These are phyloP conservation scores for Myoxocephalus aenaeus DNA, from an alignment of 2,797 vertebrate genomes.

Conservation along the genomic window DNA sequence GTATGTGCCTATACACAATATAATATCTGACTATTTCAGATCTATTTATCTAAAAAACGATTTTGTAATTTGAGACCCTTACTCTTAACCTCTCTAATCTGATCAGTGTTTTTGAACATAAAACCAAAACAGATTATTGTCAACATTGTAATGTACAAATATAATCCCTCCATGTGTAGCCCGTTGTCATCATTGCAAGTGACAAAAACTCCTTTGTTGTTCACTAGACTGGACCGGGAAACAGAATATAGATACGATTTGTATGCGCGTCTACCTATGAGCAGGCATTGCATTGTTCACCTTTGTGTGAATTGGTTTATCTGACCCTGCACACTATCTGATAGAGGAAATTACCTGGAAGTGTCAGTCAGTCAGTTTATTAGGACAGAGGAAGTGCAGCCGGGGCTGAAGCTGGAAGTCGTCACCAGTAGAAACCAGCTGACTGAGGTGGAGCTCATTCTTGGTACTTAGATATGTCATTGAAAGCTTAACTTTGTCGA, in stretches of 20 bases:
- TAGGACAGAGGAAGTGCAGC: constrained; percentile 63
- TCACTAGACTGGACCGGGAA: neutral
- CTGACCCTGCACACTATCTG: constrained; percentile 70
- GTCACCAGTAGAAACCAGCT: neutral
- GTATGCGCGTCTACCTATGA: neutral
- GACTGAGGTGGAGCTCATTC: neutral
- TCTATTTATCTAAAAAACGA: neutral
- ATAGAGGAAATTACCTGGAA: constrained; percentile 80
- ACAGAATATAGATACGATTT: neutral
- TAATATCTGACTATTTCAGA: neutral
- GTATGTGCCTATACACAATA: neutral
- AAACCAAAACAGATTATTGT: constrained; percentile 13
- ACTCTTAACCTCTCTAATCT: constrained; percentile 11
- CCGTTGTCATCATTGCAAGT: neutral
- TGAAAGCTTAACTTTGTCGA: neutral
- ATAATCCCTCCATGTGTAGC: neutral
- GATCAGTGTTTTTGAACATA: constrained; percentile 11
- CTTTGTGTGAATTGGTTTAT: constrained; percentile 36
- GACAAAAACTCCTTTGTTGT: neutral
- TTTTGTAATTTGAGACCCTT: neutral
- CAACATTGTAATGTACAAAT: constrained; percentile 3
- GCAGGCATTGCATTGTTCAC: neutral
- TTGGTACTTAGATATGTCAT: neutral
- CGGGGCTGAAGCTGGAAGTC: constrained; percentile 20
- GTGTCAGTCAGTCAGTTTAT: constrained; percentile 75